Conservation (phyloP, 2,888 invertebrate species). For the Mantis religiosa region DNA sequence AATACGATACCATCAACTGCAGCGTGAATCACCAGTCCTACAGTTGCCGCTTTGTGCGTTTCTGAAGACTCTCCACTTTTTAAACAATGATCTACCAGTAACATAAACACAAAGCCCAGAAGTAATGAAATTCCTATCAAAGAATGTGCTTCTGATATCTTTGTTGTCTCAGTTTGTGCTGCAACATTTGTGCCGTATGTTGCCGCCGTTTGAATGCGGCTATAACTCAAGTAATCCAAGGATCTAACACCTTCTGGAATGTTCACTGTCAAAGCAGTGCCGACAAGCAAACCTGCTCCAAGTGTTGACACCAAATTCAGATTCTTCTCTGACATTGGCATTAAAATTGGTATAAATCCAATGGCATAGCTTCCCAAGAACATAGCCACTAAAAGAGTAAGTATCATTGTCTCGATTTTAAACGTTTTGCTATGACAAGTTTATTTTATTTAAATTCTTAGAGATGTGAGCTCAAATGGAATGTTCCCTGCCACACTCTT, state of each 20-base stretch:
- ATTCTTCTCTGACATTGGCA: constrained; percentile 78
- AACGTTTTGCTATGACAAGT: no score
- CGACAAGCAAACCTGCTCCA: constrained; percentile 94
- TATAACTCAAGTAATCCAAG: constrained; percentile 47
- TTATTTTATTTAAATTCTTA: no score
- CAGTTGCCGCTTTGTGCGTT: constrained; percentile 85
- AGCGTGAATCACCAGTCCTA: constrained; percentile 96
- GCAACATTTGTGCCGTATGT: not conserved
- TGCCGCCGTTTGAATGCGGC: not conserved
- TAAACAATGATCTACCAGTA: constrained; percentile 84
- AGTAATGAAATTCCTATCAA: constrained; percentile 91
- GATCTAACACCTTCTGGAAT: constrained; percentile 92
- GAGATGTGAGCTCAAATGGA: no score
- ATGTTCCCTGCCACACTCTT: no score
- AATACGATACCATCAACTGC: constrained; percentile 98
- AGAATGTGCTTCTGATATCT: constrained; percentile 50
- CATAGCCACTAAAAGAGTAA: constrained; percentile 69
- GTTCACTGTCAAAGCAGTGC: constrained; percentile 95
- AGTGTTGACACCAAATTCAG: constrained; percentile 89
- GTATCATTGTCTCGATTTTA: no score
- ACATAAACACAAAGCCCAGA: constrained; percentile 95
- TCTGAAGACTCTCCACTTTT: constrained; percentile 49
- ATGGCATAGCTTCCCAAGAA: constrained; percentile 91
- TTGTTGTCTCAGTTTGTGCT: not conserved
- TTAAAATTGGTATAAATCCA: constrained; percentile 90